Conservation (phyloP, 2,797 vertebrate species). For the Eurystomus glaucurus region DNA sequence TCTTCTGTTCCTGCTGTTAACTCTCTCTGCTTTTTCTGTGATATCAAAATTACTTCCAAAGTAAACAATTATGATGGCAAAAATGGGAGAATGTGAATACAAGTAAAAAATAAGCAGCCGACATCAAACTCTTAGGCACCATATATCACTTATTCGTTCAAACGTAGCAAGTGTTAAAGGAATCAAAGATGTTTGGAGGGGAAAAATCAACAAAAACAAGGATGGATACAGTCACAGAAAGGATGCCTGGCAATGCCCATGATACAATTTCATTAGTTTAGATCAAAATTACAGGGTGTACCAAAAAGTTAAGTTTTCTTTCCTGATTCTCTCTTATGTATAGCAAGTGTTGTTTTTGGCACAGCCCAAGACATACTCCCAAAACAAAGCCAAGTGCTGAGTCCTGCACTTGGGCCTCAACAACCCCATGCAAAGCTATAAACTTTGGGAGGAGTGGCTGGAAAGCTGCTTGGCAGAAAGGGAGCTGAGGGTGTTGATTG, state of each 20-base stretch:
- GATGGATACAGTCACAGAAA: not conserved
- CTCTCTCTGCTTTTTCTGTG: not conserved
- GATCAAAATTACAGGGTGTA: not conserved
- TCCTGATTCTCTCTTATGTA: too few relatives aligned
- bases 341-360: not conserved
- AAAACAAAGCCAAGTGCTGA: not conserved
- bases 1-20: not conserved
- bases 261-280: not conserved
- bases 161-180: not conserved
- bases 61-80: not conserved
- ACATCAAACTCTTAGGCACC: not conserved
- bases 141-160: not conserved
- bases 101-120: not conserved
- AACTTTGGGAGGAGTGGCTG: too few relatives aligned
- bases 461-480: too few relatives aligned
- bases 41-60: not conserved
- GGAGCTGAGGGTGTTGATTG: too few relatives aligned
- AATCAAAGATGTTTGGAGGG: not conserved
- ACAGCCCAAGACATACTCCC: not conserved
- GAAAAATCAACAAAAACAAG: not conserved
- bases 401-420: too few relatives aligned
- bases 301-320: not conserved
- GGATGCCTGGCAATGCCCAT: not conserved
- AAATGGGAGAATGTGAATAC: not conserved
- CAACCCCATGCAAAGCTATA: too few relatives aligned